Base-by-base conservation (phyloP, 2,113 vertebrate genomes). In the Herpailurus yagouaroundi region DNA sequence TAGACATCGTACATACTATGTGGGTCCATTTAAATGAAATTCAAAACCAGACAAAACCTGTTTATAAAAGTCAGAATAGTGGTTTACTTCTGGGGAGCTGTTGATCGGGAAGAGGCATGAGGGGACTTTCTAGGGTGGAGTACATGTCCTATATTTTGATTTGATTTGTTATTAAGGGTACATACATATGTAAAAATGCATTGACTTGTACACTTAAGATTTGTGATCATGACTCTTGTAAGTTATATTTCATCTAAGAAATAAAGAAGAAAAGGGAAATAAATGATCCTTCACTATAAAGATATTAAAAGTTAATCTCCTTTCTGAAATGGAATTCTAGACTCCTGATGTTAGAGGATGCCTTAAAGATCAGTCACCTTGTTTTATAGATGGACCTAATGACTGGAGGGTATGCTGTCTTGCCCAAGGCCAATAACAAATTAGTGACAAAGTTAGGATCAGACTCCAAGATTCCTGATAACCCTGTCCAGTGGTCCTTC, bases 201-300 rank as follows among this genome's bases (percentile, higher is more conserved):
- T 80, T 84, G 63, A 84, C 23, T 25, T 71, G 15, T 48, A 45
- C 29, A 73, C 19, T 90, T 95, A 73, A 91, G 38, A 87, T 68
- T 76, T 87, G n/a, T 68, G 48, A 55, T 91, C 45, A 48, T 84
- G 21, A 50, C n/a, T 93, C 31, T 45, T 81, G 10, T 64, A 76
- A 93, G 38, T 76, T 96, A 60, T 85, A 91, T n/a, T 89, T 96
- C 23, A 95, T 33, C 36, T 52, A 55, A 64, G 45, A 93, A 89
- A 81, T 69, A 79, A 89, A 86, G n/a, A 69, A 91, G 64, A 33
- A 63, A 90, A 90, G 79, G 12, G 68, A 63, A 91, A 73, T 33
- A 77, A 86, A 83, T 64, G 7, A 52, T 14, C 16, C 52, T 85
- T 84, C 38, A 25, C 14, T 60, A 52, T 87, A 38, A 79, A 83